Percentiles rank a stretch among this genome's conserved stretches.
These are phyloP conservation scores for Eospalax fontanierii DNA, from an alignment of 2,797 vertebrate genomes.

Conservation along the genomic window DNA sequence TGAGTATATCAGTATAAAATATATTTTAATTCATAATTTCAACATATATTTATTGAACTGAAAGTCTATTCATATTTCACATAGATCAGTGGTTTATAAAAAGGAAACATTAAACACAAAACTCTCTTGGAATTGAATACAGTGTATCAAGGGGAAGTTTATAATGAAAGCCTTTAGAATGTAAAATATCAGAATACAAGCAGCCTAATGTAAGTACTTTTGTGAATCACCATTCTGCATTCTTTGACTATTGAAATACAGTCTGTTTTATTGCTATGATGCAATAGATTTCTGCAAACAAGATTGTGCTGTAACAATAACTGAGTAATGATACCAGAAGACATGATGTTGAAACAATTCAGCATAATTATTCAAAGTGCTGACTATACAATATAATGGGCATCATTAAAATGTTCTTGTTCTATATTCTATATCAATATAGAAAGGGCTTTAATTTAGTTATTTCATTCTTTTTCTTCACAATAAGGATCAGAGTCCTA, in stretches of 20 bases:
- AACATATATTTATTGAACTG: slow-evolving; percentile 1
- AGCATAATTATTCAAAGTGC: slow-evolving; percentile 4
- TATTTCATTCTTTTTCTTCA: slow-evolving; percentile 47
- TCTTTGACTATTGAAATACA: neutral
- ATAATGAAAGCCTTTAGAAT: neutral
- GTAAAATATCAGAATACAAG: slow-evolving; percentile 21
- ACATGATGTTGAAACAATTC: neutral
- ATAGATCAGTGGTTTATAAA: neutral
- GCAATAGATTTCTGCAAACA: slow-evolving; percentile 10
- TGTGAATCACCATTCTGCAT: neutral
- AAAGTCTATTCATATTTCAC: neutral
- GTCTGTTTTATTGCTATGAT: neutral
- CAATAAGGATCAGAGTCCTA: slow-evolving; percentile 4
- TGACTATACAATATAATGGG: neutral
- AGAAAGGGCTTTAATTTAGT: slow-evolving; percentile 29
- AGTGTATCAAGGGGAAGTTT: neutral
- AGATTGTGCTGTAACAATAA: neutral
- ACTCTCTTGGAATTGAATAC: neutral
- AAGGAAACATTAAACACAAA: neutral
- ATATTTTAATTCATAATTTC: slow-evolving; percentile 20
- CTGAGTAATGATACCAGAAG: neutral
- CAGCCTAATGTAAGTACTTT: slow-evolving; percentile 8
- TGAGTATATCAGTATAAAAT: neutral
- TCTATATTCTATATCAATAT: slow-evolving; percentile 2
- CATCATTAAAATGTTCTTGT: slow-evolving; percentile 42